phyloP scores from a whole-genome alignment of 2,888 invertebrate species.

The Microctonus aethiopoides region DNA sequence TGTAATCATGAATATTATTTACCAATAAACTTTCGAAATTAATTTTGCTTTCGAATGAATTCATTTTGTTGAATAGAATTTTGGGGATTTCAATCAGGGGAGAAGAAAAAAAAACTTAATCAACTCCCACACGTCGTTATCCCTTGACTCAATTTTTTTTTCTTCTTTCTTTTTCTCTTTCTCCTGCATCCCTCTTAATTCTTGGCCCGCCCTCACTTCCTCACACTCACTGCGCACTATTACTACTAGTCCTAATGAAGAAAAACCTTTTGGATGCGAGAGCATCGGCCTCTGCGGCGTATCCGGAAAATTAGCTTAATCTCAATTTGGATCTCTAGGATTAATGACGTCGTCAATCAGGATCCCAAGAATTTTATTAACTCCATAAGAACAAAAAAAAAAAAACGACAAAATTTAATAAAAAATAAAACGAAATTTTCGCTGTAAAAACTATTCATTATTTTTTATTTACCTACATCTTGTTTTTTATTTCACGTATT shows the following conservation, averaged over 20 bases:
- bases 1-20: conserved; percentile 8
- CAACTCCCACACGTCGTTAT: conserved; percentile 35
- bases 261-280: conserved; percentile 30
- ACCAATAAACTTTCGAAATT: not conserved
- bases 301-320: conserved; percentile 34
- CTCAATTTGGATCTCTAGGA: conserved; percentile 31
- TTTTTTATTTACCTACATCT: too few species aligned
- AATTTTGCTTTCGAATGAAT: conserved; percentile 14
- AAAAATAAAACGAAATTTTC: not conserved
- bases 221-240: conserved; percentile 9
- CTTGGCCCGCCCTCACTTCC: not conserved
- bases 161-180: not conserved
- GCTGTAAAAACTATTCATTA: not conserved
- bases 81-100: conserved; percentile 29
- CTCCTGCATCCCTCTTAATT: conserved; percentile 26
- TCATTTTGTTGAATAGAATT: conserved; percentile 1
- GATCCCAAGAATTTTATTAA: conserved; percentile 23
- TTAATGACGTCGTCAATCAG: conserved; percentile 34
- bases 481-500: not conserved
- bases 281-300: conserved; percentile 17
- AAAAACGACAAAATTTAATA: not conserved
- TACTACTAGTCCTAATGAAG: conserved; percentile 34
- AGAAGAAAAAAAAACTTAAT: conserved; percentile 23
- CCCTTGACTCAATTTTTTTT: conserved; percentile 12
- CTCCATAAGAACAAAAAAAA: not conserved